Base-by-base conservation (phyloP, 2,888 invertebrate genomes). In the Branchellion lobata region DNA sequence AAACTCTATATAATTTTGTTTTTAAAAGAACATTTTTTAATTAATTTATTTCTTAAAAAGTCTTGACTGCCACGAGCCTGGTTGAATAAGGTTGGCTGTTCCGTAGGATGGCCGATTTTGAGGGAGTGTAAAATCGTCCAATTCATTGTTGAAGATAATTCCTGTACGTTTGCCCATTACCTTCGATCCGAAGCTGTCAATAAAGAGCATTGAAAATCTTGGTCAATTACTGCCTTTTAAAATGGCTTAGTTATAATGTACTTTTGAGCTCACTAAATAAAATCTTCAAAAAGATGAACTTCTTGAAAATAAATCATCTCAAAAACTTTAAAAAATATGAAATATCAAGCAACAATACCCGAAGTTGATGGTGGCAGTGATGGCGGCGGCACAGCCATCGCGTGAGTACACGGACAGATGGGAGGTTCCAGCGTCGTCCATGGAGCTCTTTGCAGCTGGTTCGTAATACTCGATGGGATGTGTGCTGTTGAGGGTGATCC, bases 371-470 rank as follows among this genome's bases (percentile, higher is more conserved):
- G 96, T 94, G 83, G 94, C 94, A 0, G 97, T 97, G 0, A 93
- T 91, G 0, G 96, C 92, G 0, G 97, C 94, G 0, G 96, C 97
- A 86, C 96, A 94, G 0, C 97, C 96, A 85, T 94, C 92, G 1
- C 91, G 90, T 0, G 92, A 93, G 31, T 96, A 87, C 65, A 96
- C 91, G 0, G 94, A 93, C 40, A 95, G 90, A 85, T 98, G 97
- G 0, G 96, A 92, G 0, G 98, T 98, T 51, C 96, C 96, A 87
- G 92, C 91, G 82, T 87, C 87, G 78, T 80, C 80, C 18, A 78
- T 75, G 74, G 83, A 80, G 34, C 31, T 33, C 27, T n/a, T 34
- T 1, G 84, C 83, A 80, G 81, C 84, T 5, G 80, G 90, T 0
- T 84, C 84, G 81, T 87, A 87, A 81, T 86, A 86, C 8, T 78